Conservation (phyloP, 2,797 vertebrate species). For the Sarcoramphus papa region DNA sequence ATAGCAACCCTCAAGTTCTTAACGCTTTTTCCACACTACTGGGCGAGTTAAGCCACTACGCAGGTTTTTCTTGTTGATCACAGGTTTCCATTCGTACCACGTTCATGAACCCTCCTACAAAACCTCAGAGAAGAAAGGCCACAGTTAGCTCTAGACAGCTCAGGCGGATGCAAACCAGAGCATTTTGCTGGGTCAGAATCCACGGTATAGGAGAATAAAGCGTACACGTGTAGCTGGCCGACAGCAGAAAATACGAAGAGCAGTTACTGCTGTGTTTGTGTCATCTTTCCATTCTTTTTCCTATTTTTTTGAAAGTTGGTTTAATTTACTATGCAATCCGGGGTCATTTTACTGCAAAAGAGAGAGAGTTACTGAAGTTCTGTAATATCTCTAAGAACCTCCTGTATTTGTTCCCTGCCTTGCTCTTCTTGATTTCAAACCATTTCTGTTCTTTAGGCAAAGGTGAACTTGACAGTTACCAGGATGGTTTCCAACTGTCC, state of each 20-base stretch:
- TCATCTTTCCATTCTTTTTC: not conserved
- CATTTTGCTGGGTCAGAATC: not conserved
- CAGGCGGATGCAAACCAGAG: not conserved
- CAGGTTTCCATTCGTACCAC: rapidly evolving
- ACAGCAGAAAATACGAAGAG: rapidly evolving
- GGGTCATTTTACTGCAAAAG: not conserved
- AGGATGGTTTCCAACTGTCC: not conserved
- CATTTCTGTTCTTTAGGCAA: not conserved
- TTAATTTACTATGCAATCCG: not conserved
- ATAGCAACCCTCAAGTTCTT: not conserved
- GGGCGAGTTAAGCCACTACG: rapidly evolving
- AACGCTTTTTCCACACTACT: not conserved
- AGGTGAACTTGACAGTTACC: not conserved
- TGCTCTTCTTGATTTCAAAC: not conserved
- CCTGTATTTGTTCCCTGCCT: not conserved
- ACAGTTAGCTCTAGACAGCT: not conserved
- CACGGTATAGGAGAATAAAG: not conserved
- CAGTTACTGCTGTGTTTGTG: not conserved
- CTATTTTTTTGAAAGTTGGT: not conserved
- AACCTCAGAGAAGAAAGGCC: not conserved
- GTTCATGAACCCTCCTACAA: not conserved
- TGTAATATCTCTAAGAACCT: not conserved
- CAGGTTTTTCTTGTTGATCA: not conserved
- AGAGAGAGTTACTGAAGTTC: not conserved
- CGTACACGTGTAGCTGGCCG: rapidly evolving